Evolutionary conservation across 2,113 vertebrate genomes (phyloP).

Genomic region (Chamaetylas fuelleborni): DNA sequence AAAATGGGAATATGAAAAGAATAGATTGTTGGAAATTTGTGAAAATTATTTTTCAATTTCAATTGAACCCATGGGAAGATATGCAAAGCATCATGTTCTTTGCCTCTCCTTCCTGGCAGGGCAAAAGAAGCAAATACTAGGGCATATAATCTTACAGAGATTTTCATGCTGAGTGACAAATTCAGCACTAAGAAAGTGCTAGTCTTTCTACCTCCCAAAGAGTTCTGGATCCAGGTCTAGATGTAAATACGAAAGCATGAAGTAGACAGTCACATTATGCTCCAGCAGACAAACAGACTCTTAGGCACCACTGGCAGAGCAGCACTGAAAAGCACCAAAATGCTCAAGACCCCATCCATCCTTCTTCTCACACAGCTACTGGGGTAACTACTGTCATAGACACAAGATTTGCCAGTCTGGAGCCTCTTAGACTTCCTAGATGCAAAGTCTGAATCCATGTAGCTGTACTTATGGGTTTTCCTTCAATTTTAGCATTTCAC

Average conservation of each 20-base stretch:
- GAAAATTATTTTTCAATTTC: background rate
- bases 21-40: background rate
- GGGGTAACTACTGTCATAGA: background rate
- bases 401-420: background rate
- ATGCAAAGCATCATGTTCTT: background rate
- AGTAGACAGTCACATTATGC: background rate
- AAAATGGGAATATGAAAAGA: background rate
- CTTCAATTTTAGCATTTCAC: background rate
- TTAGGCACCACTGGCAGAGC: background rate
- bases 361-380: background rate
- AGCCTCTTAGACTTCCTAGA: background rate
- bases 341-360: background rate
- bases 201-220: background rate
- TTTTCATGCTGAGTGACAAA: background rate
- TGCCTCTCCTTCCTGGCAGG: background rate
- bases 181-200: background rate
- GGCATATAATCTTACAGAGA: background rate
- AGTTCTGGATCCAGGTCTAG: background rate
- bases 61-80: rapidly evolving
- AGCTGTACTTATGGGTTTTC: background rate
- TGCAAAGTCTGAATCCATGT: background rate
- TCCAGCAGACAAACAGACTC: background rate
- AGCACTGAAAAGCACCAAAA: background rate
- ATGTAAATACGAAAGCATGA: background rate
- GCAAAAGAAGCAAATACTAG: background rate